These are phyloP conservation scores for Delichon dasypus DNA, from an alignment of 2,797 vertebrate species.

Conservation along the genomic window DNA sequence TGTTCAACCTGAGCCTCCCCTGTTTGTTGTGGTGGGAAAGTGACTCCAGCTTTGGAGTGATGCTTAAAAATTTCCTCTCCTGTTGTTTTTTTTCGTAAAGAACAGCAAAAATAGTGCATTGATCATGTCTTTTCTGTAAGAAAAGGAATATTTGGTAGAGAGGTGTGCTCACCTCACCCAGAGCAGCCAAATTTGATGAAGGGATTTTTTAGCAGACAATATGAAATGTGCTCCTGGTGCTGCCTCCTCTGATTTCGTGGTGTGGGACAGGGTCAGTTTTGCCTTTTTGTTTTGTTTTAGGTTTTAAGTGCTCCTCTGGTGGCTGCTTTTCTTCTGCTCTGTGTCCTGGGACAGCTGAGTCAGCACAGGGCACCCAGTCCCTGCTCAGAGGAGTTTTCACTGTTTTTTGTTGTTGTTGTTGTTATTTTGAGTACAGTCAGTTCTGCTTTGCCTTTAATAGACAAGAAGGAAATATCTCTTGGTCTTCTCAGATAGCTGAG, in stretches of 20 bases:
- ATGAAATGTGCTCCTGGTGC: background rate
- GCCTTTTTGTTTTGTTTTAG: fast-evolving
- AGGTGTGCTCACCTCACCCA: background rate
- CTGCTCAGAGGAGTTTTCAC: background rate
- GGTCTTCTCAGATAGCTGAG: background rate
- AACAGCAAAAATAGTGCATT: background rate
- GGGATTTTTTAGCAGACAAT: background rate
- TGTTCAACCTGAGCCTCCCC: background rate
- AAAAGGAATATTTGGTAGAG: background rate
- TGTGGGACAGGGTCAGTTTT: background rate
- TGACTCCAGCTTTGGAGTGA: background rate
- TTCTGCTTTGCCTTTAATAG: constrained; percentile 21
- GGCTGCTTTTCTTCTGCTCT: background rate
- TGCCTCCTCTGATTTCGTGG: background rate
- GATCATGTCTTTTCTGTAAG: background rate
- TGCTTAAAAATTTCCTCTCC: background rate
- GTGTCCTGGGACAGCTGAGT: background rate
- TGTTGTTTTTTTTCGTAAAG: fast-evolving
- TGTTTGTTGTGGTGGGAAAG: background rate
- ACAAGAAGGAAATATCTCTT: constrained; percentile 12
- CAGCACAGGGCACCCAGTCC: background rate
- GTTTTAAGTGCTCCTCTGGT: background rate
- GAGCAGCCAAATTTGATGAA: background rate
- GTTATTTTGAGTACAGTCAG: constrained; percentile 18
- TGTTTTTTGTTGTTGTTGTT: background rate